These are phyloP conservation scores for Cerastoderma edule DNA, from an alignment of 2,888 invertebrate species.

Conservation along the genomic window DNA sequence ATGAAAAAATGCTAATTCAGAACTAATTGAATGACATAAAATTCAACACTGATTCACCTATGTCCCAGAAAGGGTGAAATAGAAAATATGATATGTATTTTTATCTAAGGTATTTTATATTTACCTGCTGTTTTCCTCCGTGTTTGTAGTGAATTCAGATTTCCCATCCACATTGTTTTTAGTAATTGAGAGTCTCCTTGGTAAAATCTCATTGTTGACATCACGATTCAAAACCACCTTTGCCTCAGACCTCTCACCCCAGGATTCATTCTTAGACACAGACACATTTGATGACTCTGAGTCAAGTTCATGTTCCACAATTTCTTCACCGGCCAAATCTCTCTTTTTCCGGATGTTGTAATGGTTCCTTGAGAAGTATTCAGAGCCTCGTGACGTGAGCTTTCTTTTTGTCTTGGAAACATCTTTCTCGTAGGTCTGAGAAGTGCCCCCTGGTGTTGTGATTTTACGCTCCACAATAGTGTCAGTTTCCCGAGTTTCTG, in stretches of 20 bases:
- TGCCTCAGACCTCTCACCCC: constrained; percentile 71
- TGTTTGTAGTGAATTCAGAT: constrained; percentile 13
- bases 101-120: too few relatives aligned
- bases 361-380: constrained; percentile 72
- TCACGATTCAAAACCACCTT: constrained; percentile 55
- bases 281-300: constrained; percentile 74
- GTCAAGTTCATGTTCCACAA: constrained; percentile 70
- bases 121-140: constrained; percentile 23
- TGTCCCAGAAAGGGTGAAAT: too few relatives aligned
- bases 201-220: constrained; percentile 20
- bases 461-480: constrained; percentile 71
- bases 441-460: constrained; percentile 69
- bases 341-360: constrained; percentile 61
- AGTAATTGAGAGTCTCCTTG: constrained; percentile 22
- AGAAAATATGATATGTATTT: too few relatives aligned
- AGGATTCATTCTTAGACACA: constrained; percentile 70
- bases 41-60: too few relatives aligned
- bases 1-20: too few relatives aligned
- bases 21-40: too few relatives aligned
- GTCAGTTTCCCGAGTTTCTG: constrained; percentile 72
- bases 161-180: neutral
- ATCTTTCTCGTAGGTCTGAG: constrained; percentile 70
- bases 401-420: constrained; percentile 71
- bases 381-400: constrained; percentile 74
- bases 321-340: constrained; percentile 68